Base-by-base conservation (phyloP, 2,888 invertebrate genomes). In the Gisinianus flammeolus region DNA sequence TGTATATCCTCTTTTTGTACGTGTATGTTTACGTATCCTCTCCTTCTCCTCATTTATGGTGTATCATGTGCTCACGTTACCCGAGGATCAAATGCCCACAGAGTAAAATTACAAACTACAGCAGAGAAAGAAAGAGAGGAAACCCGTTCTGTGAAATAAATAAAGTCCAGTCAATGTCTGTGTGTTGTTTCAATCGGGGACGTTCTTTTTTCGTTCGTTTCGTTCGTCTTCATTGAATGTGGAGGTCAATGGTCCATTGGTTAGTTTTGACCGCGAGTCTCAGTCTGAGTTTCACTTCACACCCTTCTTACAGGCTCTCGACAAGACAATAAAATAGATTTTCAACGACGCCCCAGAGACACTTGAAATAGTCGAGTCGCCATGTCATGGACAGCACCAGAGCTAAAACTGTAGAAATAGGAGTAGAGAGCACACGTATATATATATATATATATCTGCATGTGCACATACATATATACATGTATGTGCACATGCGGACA, bases 261-360 rank as follows among this genome's bases (percentile, higher is more conserved):
- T 5, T 35, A 35, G 5, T 35, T 35, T 24, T 22, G 22, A 24
- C 24, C 22, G 22, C 5, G 56, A 56, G 26, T 19, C 22, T 62
- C 26, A 12, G 62, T 62, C 2, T 62, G 5, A 6, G 62, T 62
- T 62, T 62, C 5, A 62, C 62, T 62, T 62, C 26, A 62, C 62
- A 62, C 62, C 26, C 26, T 62, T 26, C 28, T 62, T 26, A 28
- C 28, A 16, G 62, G 28, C 62, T 62, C 62, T 62, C 26, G 62
- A 62, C 62, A 62, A 62, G 62, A 26, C 62, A 62, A 62, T 62
- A 62, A 62, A 62, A 62, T 62, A 26, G 28, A 62, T 62, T 62
- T 62, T 62, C 62, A 62, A 62, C 62, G 62, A 28, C 62, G 26
- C 62, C 26, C 62, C 26, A 62, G 28, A 16, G 62, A 26, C 56